These are phyloP conservation scores for Pocillopora meandrina DNA, from an alignment of 92 coral and sea anemone genomes.

Conservation along the genomic window DNA sequence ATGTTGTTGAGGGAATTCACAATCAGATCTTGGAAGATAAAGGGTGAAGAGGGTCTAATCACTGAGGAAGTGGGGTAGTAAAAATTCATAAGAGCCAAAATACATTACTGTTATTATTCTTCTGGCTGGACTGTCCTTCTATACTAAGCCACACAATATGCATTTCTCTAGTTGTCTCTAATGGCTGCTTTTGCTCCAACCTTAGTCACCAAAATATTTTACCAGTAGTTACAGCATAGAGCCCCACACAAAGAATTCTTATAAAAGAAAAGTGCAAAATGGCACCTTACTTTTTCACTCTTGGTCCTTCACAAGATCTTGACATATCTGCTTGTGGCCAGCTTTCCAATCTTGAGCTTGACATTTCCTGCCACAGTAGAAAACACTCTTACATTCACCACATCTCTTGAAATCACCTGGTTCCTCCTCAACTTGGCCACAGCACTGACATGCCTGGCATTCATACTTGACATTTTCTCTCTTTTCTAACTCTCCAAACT, in stretches of 20 bases:
- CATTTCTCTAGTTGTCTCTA: no score
- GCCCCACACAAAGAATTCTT: neutral
- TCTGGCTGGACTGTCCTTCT: no score
- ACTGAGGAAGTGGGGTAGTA: no score
- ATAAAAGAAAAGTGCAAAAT: neutral
- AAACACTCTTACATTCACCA: constrained; percentile 43
- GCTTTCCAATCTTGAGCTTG: constrained; percentile 53
- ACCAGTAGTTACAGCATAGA: no score
- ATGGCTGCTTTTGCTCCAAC: no score
- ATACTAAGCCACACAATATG: no score
- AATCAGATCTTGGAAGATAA: no score
- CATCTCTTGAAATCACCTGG: constrained; percentile 49
- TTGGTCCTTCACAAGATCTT: neutral
- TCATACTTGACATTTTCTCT: constrained; percentile 25
- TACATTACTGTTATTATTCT: no score
- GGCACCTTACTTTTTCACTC: neutral
- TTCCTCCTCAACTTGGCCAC: constrained; percentile 23
- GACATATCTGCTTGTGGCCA: constrained; percentile 46
- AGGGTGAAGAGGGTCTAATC: no score
- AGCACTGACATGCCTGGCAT: constrained; percentile 37
- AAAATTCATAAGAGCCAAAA: no score
- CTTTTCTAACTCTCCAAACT: constrained; percentile 32
- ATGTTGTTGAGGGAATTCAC: no score
- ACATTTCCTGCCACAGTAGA: constrained; percentile 43
- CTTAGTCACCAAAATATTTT: no score